Evolutionary conservation across 2,888 invertebrate genomes (phyloP), one percentile per base, ranked within the genome.

Genomic region (Pyrochroa serraticornis): DNA sequence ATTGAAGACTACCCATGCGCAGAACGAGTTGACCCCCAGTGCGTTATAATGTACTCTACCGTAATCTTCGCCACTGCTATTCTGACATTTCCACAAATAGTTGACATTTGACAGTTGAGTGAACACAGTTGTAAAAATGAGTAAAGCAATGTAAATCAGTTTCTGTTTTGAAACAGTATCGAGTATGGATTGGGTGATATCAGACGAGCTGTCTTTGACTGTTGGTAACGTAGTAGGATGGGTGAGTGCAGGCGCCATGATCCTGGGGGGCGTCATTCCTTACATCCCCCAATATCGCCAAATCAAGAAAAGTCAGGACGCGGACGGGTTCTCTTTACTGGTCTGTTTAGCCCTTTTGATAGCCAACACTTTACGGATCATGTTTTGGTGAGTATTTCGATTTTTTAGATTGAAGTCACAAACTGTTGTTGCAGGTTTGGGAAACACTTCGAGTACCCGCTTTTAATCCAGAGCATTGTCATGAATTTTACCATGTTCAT

Each of bases 401-500:
- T 2, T 2, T 3, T 22, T 43, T 53, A 43, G 1, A 47, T 35
- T 31, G 7, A 6, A 31, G 47, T 48, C 10, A 7, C 12, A 22
- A 13, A 43, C 42, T 49, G 8, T 43, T 32, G 61, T 70, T 71
- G 38, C 55, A 99, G 98, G 98, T 98, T 99, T 86, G 98, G 98
- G 65, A 96, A 94, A 81, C 91, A 90, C 67, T 99, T 94, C 84
- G 98, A 99, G 82, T 83, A 92, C 75, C 97, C 98, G 54, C 83
- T 99, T 64, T 85, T 99, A 68, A 85, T 95, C 60, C 99, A 99
- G 83, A 98, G 97, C 82, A 87, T 98, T 75, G 88, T 99, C 55
- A 99, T 99, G 99, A 97, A 94, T 75, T 77, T 92, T 54, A 92
- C 95, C 66, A 99, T 99, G 99, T 87, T 97, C 80, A 84, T 88